Conservation (phyloP, 2,888 invertebrate genomes). For the Melinaea marsaeus region DNA sequence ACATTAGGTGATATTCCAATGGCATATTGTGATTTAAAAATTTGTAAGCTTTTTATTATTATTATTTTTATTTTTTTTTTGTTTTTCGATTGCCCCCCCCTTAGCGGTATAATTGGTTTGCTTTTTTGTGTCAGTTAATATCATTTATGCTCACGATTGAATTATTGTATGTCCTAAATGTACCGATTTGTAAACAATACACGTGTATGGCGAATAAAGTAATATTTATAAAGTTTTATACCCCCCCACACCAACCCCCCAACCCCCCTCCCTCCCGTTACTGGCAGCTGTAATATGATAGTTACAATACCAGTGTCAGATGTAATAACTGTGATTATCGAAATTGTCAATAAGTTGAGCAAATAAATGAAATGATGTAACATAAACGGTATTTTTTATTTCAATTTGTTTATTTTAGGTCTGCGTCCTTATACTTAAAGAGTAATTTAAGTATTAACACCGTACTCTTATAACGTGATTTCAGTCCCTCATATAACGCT, state of each 20-base stretch:
- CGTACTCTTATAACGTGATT: no score
- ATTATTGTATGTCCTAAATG: constrained; percentile 28
- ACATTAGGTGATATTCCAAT: constrained; percentile 67
- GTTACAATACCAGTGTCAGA: constrained; percentile 73
- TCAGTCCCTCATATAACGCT: no score
- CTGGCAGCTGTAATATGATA: constrained; percentile 68
- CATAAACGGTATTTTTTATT: constrained; percentile 34
- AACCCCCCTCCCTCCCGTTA: constrained; percentile 60
- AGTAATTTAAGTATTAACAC: no score
- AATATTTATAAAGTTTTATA: constrained; percentile 75
- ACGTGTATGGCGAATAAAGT: constrained; percentile 75
- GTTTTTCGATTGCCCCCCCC: constrained; percentile 19
- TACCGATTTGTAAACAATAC: constrained; percentile 55
- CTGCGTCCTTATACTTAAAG: no score
- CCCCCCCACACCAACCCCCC: constrained; percentile 74
- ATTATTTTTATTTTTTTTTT: no score
- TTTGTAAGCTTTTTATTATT: neutral
- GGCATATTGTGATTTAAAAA: constrained; percentile 70
- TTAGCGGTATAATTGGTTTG: constrained; percentile 34
- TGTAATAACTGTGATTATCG: constrained; percentile 76
- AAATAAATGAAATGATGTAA: constrained; percentile 75
- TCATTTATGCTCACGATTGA: constrained; percentile 53
- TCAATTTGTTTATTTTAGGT: neutral
- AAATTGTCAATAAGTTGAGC: constrained; percentile 78
- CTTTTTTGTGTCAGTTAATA: constrained; percentile 39